phyloP scores from a whole-genome alignment of 2,113 vertebrate species.

The Amia ocellicauda region DNA sequence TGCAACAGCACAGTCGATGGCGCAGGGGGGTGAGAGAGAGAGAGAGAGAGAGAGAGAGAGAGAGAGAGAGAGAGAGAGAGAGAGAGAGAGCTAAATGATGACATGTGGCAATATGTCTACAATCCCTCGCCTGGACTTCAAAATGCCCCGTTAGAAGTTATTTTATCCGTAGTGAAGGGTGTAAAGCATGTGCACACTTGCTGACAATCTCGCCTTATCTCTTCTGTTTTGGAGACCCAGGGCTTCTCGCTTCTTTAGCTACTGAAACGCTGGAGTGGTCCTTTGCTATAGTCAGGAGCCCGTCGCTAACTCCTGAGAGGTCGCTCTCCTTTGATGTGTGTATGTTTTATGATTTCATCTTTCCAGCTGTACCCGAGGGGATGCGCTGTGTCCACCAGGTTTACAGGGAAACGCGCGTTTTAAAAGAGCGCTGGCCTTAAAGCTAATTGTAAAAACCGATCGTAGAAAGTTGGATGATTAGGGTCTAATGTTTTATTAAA shows the following conservation, averaged over 20 bases:
- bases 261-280: neutral
- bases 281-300: neutral
- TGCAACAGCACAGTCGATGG: neutral
- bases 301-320: neutral
- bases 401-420: too few species aligned
- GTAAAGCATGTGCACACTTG: too few species aligned
- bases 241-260: neutral
- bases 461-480: too few species aligned
- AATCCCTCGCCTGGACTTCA: neutral
- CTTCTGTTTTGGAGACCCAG: neutral
- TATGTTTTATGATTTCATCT: too few species aligned
- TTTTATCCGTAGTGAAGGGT: conserved; percentile 1
- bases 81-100: neutral
- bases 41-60: too few species aligned
- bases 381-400: too few species aligned
- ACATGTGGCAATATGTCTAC: neutral
- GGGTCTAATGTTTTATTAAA: too few species aligned
- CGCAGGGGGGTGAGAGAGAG: neutral
- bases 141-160: neutral
- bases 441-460: too few species aligned
- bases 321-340: too few species aligned
- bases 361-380: too few species aligned
- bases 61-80: neutral
- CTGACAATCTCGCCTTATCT: conserved; percentile 9
- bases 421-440: too few species aligned